phyloP scores from a whole-genome alignment of 1,140 invertebrate species.

The Dendroctonus ponderosae region DNA sequence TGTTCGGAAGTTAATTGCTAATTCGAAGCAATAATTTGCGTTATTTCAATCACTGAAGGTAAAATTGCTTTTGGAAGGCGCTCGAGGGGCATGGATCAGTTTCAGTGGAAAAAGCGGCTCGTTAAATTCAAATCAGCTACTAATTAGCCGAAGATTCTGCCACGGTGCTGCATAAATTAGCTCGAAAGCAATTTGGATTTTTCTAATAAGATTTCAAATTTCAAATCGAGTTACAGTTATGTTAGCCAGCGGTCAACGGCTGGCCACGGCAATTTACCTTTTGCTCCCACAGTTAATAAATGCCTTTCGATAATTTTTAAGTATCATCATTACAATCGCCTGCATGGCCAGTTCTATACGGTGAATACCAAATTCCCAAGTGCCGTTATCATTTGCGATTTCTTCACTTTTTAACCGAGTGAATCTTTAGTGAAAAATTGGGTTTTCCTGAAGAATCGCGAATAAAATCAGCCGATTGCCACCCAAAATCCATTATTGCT shows the following conservation, averaged over 20 bases:
- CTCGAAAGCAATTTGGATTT: conserved; percentile 2
- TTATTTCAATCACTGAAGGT: too few species aligned
- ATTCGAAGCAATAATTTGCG: too few species aligned
- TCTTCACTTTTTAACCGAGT: background rate
- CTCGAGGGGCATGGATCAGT: too few species aligned
- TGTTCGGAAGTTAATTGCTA: too few species aligned
- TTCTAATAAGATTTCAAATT: conserved; percentile 1
- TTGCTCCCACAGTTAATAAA: conserved; percentile 3
- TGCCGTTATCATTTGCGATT: background rate
- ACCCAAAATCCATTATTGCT: too few species aligned
- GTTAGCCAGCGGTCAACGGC: conserved; percentile 2
- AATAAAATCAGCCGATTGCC: too few species aligned
- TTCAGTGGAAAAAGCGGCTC: too few species aligned
- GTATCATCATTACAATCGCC: conserved; percentile 3
- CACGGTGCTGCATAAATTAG: background rate
- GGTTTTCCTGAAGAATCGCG: too few species aligned
- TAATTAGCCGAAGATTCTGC: too few species aligned
- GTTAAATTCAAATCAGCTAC: too few species aligned
- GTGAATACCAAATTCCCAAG: conserved; percentile 3
- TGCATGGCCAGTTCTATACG: background rate
- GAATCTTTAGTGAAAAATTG: too few species aligned
- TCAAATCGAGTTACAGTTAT: conserved; percentile 1
- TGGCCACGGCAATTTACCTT: background rate
- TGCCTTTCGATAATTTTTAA: conserved; percentile 2
- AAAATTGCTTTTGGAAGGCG: too few species aligned